Conservation (phyloP, 2,888 invertebrate species). For the Rugalucina vietnamica region DNA sequence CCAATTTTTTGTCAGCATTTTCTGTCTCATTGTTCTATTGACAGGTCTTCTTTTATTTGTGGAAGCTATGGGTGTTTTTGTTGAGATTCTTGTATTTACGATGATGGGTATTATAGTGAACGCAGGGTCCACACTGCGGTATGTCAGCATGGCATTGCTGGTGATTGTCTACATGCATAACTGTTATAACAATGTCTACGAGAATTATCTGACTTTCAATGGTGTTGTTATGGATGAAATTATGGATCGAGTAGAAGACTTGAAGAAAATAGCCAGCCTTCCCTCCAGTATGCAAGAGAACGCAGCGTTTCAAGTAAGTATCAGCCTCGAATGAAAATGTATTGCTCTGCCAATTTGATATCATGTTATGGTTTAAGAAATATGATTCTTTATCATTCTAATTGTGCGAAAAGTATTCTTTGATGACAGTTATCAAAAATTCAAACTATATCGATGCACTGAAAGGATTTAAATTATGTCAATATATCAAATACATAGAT, state of each 20-base stretch:
- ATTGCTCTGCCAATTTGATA: too few species aligned
- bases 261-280: conserved; percentile 77
- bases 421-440: too few species aligned
- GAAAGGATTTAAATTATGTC: too few species aligned
- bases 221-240: conserved; percentile 80
- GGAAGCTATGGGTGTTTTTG: conserved; percentile 78
- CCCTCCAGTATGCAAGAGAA: conserved; percentile 79
- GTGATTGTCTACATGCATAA: conserved; percentile 82
- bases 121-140: conserved; percentile 78
- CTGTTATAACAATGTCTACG: conserved; percentile 82
- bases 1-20: conserved; percentile 67
- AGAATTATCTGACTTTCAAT: conserved; percentile 82
- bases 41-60: conserved; percentile 77
- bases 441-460: too few species aligned
- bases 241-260: conserved; percentile 78
- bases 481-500: too few species aligned
- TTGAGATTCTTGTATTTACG: conserved; percentile 80
- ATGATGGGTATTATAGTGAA: conserved; percentile 83
- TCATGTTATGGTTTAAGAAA: too few species aligned
- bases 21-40: conserved; percentile 74
- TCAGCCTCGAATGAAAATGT: too few species aligned
- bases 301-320: conserved; percentile 78
- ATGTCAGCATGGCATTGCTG: conserved; percentile 80
- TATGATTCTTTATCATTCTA: too few species aligned
- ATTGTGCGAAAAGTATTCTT: too few species aligned